Conservation (phyloP, 2,113 vertebrate genomes). For the Ptilonorhynchus violaceus region DNA sequence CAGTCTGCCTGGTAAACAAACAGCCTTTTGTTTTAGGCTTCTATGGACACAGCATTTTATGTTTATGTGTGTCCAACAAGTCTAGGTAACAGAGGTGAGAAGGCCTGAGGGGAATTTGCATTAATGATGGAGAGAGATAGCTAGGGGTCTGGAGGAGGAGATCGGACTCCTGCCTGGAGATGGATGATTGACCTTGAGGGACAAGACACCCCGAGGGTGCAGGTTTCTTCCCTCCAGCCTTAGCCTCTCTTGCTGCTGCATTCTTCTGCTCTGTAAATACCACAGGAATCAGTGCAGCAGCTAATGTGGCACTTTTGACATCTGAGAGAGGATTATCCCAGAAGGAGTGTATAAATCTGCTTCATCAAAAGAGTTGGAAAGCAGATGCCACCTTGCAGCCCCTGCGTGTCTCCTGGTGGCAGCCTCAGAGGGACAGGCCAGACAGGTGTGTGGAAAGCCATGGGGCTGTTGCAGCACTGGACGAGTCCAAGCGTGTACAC, state of each 20-base stretch:
- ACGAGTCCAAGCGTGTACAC: neutral
- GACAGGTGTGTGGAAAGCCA: fast-evolving
- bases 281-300: neutral
- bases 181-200: neutral
- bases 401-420: neutral
- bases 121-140: neutral
- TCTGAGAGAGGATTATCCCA: neutral
- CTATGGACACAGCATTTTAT: neutral
- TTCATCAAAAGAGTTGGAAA: neutral
- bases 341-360: neutral
- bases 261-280: slow-evolving; percentile 24
- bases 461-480: neutral
- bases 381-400: neutral
- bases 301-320: neutral
- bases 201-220: neutral
- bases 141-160: neutral
- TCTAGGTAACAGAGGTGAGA: neutral
- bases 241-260: fast-evolving
- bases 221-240: neutral
- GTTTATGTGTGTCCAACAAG: neutral
- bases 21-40: neutral
- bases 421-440: neutral
- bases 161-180: neutral
- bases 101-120: neutral
- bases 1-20: neutral